Conservation (phyloP, 1,140 invertebrate species). For the Riptortus pedestris region DNA sequence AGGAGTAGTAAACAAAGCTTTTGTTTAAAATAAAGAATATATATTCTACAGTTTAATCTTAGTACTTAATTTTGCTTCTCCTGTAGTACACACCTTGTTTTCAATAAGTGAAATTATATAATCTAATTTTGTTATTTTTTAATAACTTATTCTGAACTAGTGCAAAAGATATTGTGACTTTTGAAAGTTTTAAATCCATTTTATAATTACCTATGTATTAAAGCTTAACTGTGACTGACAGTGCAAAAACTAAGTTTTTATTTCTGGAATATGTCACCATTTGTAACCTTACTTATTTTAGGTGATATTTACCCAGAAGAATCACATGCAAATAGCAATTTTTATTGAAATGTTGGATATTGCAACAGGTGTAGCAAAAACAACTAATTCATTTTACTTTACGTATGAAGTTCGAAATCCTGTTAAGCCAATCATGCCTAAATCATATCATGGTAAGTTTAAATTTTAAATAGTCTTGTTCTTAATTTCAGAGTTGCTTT, state of each 20-base stretch:
- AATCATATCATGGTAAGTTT: constrained; percentile 1
- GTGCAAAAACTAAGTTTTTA: too few species aligned
- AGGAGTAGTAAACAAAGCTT: too few species aligned
- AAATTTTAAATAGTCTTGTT: neutral
- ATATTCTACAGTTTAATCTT: too few species aligned
- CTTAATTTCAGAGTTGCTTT: neutral
- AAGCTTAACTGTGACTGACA: neutral
- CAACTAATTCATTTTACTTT: neutral
- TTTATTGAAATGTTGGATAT: neutral
- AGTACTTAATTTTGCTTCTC: too few species aligned
- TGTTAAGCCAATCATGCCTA: neutral
- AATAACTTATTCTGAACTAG: neutral
- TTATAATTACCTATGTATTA: neutral
- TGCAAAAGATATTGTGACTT: neutral
- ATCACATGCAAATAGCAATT: neutral
- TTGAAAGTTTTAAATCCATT: neutral
- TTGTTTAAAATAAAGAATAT: too few species aligned
- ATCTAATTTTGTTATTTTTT: neutral
- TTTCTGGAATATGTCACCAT: too few species aligned
- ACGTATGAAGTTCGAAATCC: neutral
- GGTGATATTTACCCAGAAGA: neutral
- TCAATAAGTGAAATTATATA: too few species aligned
- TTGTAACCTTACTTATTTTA: neutral
- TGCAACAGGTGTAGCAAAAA: neutral
- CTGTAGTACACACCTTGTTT: too few species aligned